Evolutionary conservation across 2,888 invertebrate genomes (phyloP), one percentile per base, ranked within the genome.

Genomic region (Matsumyia berberina): DNA sequence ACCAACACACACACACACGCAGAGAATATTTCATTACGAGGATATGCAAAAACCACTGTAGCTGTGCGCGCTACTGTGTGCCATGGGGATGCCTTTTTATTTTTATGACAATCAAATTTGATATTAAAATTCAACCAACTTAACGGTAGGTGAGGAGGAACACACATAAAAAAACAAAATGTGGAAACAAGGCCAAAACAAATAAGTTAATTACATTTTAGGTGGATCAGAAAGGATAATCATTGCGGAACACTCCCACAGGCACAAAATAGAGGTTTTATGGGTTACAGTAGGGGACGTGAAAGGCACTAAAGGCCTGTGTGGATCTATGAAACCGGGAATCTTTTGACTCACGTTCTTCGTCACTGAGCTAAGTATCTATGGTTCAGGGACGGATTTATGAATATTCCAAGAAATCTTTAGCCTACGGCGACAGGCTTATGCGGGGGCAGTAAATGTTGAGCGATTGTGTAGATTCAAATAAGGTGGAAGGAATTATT

Each of bases 91-190:
- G 58, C 35, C 12, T 51, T 58, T 62, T 58, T 62, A 33, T 51
- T 77, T 76, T 77, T 77, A 77, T 67, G 76, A 60, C 76, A 77
- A 58, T 77, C 35, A 69, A 77, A 77, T 77, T 77, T 77, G 67
- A 77, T 77, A 77, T 77, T 77, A 77, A 67, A 77, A 77, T 77
- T 67, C 53, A 67, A 24, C 1, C 19, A 60, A 77, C 39, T 53
- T 77, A 15, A 51, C 42, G 33, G 37, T 12, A 7, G 53, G 51
- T 15, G 15, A 33, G 31, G 11, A 11, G 9, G 8, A 35, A 39
- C 6, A 39, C 2, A 17, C 1, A 15, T 4, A 46, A n/a, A 70
- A 39, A 44, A n/a, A 24, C 35, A 44, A 5, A 15, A 58, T 35
- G n/a, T 15, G 15, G 17, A 42, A 55, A 51, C 62, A 62, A 11